Percentiles rank a stretch among this genome's conserved stretches.
Evolutionary conservation across 2,113 vertebrate species (phyloP).

Genomic region (Ceyx margarethae): DNA sequence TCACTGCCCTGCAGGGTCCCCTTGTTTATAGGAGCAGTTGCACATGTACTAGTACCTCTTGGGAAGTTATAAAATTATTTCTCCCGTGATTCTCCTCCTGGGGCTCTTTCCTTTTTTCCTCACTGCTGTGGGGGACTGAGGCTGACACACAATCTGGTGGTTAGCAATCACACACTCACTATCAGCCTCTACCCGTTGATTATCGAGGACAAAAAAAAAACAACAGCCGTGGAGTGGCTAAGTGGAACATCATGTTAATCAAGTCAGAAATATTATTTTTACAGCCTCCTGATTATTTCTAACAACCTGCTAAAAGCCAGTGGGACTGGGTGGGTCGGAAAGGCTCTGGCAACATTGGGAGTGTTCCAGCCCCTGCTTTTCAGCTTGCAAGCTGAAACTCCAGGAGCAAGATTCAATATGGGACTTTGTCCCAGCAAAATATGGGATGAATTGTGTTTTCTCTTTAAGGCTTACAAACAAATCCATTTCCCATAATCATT

Average conservation of each 20-base stretch:
- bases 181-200: neutral
- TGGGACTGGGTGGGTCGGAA: neutral
- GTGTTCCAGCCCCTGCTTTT: neutral
- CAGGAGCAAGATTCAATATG: neutral
- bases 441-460: constrained; percentile 22
- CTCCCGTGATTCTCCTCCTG: neutral
- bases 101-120: neutral
- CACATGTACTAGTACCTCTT: neutral
- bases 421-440: neutral
- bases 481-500: neutral
- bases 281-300: constrained; percentile 27
- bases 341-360: neutral
- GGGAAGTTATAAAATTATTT: neutral
- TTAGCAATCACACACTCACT: neutral
- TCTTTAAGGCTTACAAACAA: constrained; percentile 26
- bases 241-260: constrained; percentile 20
- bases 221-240: neutral
- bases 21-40: neutral
- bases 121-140: neutral
- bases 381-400: neutral
- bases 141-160: neutral
- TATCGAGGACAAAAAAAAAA: neutral
- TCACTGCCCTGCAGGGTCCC: neutral
- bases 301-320: constrained; percentile 33
- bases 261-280: constrained; percentile 47